These are phyloP conservation scores for Drosophila stalkeri DNA, from an alignment of 2,888 invertebrate genomes.

Conservation along the genomic window DNA sequence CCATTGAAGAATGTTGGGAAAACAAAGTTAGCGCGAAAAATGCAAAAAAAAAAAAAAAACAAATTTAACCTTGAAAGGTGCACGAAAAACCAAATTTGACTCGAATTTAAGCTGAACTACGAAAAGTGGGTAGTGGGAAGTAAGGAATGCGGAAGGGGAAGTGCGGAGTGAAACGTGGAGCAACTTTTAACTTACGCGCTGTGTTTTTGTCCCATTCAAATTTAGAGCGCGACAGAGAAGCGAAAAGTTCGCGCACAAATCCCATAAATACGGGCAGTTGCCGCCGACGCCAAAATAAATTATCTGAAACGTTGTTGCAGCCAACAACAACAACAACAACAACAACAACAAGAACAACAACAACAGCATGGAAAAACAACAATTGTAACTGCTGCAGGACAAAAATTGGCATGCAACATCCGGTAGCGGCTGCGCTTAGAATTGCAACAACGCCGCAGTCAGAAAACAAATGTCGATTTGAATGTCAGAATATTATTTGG, in stretches of 20 bases:
- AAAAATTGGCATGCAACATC: conserved; percentile 79
- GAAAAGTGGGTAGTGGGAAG: background rate
- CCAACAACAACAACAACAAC: conserved; percentile 18
- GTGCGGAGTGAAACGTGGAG: background rate
- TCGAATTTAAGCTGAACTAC: conserved; percentile 21
- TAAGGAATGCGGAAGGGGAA: background rate
- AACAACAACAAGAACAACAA: conserved; percentile 6
- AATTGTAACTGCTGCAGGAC: conserved; percentile 38
- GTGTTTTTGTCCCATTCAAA: conserved; percentile 32
- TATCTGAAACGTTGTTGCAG: conserved; percentile 63
- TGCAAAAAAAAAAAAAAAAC: conserved; percentile 23
- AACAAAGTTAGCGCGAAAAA: conserved; percentile 50
- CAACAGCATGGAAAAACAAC: conserved; percentile 22
- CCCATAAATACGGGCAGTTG: conserved; percentile 69
- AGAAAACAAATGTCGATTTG: conserved; percentile 78
- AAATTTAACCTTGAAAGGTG: conserved; percentile 65
- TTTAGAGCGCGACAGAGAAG: conserved; percentile 37
- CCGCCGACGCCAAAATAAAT: conserved; percentile 72
- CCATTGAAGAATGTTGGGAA: conserved; percentile 36
- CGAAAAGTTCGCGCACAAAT: conserved; percentile 70
- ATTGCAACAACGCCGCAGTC: conserved; percentile 62
- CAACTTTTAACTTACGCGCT: conserved; percentile 11
- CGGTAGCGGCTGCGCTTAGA: conserved; percentile 74
- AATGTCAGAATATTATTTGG: conserved; percentile 76
- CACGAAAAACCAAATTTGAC: conserved; percentile 12